These are phyloP conservation scores for Calyptommatus sinebrachiatus DNA, from an alignment of 2,113 vertebrate genomes.

Conservation along the genomic window DNA sequence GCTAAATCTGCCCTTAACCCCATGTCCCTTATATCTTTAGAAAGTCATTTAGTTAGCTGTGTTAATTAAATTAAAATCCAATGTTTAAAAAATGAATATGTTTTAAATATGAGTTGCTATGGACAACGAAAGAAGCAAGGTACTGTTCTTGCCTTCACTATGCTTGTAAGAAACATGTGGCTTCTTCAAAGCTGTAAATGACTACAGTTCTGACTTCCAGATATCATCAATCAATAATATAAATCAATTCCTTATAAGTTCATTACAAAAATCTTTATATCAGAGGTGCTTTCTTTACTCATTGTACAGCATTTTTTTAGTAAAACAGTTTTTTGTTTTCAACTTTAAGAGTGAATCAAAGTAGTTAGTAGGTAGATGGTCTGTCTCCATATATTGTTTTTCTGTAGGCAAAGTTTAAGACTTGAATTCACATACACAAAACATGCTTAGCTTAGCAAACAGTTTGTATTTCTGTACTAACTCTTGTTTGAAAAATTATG, in stretches of 20 bases:
- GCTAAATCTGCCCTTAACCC: background rate
- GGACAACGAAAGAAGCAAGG: background rate
- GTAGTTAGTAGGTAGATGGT: background rate
- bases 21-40: background rate
- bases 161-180: background rate
- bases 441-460: background rate
- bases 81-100: background rate
- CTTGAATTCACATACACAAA: background rate
- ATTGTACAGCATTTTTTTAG: background rate
- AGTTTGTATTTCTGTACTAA: background rate
- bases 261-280: background rate
- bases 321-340: background rate
- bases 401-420: background rate
- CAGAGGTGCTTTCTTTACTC: background rate
- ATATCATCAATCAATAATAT: background rate
- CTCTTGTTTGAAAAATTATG: background rate
- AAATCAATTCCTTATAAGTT: background rate
- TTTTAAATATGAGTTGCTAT: background rate
- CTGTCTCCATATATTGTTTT: background rate
- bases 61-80: background rate
- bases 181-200: background rate
- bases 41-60: background rate
- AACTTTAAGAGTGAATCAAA: background rate
- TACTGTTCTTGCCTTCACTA: background rate
- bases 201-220: background rate